Conservation (phyloP, 2,888 invertebrate species). For the Crepidodera aurea region DNA sequence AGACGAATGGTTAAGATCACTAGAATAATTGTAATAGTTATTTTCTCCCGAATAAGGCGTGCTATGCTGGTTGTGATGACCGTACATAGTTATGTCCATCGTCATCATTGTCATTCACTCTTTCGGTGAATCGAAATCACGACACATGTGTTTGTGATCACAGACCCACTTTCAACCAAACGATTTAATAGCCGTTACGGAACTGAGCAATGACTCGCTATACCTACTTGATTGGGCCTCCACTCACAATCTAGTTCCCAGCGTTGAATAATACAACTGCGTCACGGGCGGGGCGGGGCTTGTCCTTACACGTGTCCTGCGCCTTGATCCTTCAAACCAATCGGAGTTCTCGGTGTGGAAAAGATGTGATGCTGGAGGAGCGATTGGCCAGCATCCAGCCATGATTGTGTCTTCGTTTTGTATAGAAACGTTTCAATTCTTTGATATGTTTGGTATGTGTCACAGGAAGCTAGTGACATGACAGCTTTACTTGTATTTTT, state of each 20-base stretch:
- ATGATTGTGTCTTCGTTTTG: constrained; percentile 56
- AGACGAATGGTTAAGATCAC: constrained; percentile 49
- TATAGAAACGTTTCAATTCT: constrained; percentile 59
- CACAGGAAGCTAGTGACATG: constrained; percentile 59
- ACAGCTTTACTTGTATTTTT: constrained; percentile 59
- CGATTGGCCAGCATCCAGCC: constrained; percentile 62
- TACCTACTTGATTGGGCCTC: constrained; percentile 31
- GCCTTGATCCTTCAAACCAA: constrained; percentile 53
- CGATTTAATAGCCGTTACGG: constrained; percentile 37
- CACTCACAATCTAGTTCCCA: constrained; percentile 18
- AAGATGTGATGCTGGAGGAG: constrained; percentile 57
- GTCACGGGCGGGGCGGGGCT: constrained; percentile 48
- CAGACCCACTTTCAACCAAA: constrained; percentile 28
- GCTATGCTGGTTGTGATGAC: constrained; percentile 64
- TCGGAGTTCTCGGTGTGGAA: constrained; percentile 47
- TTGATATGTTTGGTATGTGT: constrained; percentile 58
- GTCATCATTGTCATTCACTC: constrained; percentile 69
- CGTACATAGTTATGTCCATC: constrained; percentile 85
- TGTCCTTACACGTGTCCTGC: constrained; percentile 51
- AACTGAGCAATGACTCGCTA: constrained; percentile 27
- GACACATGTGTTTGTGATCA: constrained; percentile 28
- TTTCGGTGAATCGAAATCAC: constrained; percentile 17
- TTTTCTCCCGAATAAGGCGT: constrained; percentile 54
- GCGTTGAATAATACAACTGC: constrained; percentile 14
- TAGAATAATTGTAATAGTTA: constrained; percentile 56